A percentile compares a stretch with the other conserved stretches of the same genome.
These are phyloP conservation scores for Accipiter virgatus DNA, from an alignment of 2,113 vertebrate species.

Conservation along the genomic window DNA sequence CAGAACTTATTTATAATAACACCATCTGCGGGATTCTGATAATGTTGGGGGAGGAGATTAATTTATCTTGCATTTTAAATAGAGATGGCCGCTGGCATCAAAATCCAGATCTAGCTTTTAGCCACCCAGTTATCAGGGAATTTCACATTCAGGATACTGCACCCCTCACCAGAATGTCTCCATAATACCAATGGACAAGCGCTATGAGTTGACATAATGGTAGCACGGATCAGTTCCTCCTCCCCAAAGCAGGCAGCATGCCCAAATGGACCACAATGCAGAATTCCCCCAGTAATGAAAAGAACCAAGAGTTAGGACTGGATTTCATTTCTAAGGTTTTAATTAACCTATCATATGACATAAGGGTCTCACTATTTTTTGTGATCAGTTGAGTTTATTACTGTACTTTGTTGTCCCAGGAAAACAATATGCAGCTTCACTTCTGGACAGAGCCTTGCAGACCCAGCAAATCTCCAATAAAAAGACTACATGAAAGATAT, in stretches of 20 bases:
- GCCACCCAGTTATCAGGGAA: conserved; percentile 36
- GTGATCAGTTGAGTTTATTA: background rate
- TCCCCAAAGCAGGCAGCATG: background rate
- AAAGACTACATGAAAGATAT: background rate
- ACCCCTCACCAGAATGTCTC: background rate
- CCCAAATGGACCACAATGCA: background rate
- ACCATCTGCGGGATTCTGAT: conserved; percentile 51
- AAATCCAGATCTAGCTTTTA: conserved; percentile 49
- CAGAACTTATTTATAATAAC: conserved; percentile 59
- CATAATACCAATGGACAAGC: background rate
- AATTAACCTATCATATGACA: background rate
- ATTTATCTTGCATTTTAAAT: conserved; percentile 69
- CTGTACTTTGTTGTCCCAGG: background rate
- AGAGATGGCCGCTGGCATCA: conserved; percentile 49
- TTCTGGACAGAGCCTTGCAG: background rate
- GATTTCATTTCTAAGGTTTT: background rate
- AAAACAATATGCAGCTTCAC: background rate
- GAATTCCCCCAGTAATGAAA: background rate
- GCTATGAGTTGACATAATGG: background rate
- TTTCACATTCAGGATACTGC: conserved; percentile 2
- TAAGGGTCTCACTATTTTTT: background rate
- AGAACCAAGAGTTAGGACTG: background rate
- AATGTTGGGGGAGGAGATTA: conserved; percentile 56
- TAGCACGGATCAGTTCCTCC: background rate
- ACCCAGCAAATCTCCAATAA: background rate